phyloP scores from a whole-genome alignment of 2,888 invertebrate species.

The Mythimna loreyi region DNA sequence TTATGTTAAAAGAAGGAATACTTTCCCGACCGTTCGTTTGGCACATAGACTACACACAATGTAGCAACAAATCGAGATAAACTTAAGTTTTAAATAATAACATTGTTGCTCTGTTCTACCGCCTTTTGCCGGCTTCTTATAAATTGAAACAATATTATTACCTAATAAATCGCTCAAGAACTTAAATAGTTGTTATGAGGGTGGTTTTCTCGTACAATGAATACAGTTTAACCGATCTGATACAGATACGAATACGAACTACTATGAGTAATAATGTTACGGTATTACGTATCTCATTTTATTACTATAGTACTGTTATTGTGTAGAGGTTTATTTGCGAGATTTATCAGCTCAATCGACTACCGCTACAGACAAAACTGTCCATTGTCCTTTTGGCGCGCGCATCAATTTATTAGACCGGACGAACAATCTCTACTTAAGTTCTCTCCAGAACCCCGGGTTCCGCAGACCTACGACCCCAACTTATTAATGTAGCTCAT shows the following conservation, averaged over 20 bases:
- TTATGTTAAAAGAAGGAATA: no score
- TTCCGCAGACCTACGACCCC: constrained; percentile 57
- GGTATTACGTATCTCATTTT: not conserved
- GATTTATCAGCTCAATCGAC: constrained; percentile 39
- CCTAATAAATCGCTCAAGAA: no score
- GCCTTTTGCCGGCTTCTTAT: no score
- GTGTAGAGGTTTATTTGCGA: constrained; percentile 29
- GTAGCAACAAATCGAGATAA: no score
- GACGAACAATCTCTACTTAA: constrained; percentile 56
- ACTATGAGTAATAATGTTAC: not conserved
- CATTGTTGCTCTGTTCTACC: no score
- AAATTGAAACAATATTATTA: no score
- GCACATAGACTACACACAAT: no score
- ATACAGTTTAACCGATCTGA: not conserved
- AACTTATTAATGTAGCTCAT: constrained; percentile 65
- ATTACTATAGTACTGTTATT: not conserved
- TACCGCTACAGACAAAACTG: constrained; percentile 44
- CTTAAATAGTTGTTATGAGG: not conserved
- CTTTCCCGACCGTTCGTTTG: no score
- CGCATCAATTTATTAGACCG: constrained; percentile 56
- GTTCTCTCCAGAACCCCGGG: constrained; percentile 47
- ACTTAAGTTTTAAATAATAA: no score
- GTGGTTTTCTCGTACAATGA: not conserved
- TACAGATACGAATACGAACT: not conserved
- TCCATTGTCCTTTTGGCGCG: constrained; percentile 50